Conservation (phyloP, 2,888 invertebrate species). For the Drymonia ruficornis region DNA sequence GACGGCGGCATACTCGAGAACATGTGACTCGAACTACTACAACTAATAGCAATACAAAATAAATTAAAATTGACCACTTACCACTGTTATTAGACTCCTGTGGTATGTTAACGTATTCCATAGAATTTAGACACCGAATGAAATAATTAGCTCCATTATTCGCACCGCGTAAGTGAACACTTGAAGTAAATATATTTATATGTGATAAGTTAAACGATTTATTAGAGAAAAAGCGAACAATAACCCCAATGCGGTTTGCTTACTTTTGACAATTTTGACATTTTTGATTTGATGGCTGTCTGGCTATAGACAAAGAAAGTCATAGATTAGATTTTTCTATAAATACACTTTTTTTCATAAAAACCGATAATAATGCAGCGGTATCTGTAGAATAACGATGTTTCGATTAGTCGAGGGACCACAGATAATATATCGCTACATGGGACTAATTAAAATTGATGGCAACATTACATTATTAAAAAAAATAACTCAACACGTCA, state of each 20-base stretch:
- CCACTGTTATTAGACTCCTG: conserved; percentile 65
- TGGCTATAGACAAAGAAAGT: background rate
- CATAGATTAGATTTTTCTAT: background rate
- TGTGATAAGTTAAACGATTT: conserved; percentile 32
- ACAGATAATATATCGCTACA: too few relatives aligned
- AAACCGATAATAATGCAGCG: too few relatives aligned
- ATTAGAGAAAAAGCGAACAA: conserved; percentile 49
- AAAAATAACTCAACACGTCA: conserved; percentile 65
- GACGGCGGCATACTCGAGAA: conserved; percentile 54
- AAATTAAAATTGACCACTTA: conserved; percentile 60
- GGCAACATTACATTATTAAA: conserved; percentile 25
- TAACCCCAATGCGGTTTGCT: conserved; percentile 54
- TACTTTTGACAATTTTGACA: conserved; percentile 61
- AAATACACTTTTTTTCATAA: too few relatives aligned
- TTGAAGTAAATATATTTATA: conserved; percentile 35
- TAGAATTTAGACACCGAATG: conserved; percentile 59
- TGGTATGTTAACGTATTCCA: conserved; percentile 67
- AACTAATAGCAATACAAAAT: conserved; percentile 47
- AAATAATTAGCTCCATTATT: conserved; percentile 62
- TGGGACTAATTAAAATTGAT: background rate
- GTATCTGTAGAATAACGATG: too few relatives aligned
- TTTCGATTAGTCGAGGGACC: too few relatives aligned
- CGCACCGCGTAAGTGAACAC: conserved; percentile 27
- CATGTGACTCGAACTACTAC: conserved; percentile 59
- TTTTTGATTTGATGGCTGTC: conserved; percentile 17